phyloP scores from a whole-genome alignment of 2,797 vertebrate species.

The Garrulus glandarius region DNA sequence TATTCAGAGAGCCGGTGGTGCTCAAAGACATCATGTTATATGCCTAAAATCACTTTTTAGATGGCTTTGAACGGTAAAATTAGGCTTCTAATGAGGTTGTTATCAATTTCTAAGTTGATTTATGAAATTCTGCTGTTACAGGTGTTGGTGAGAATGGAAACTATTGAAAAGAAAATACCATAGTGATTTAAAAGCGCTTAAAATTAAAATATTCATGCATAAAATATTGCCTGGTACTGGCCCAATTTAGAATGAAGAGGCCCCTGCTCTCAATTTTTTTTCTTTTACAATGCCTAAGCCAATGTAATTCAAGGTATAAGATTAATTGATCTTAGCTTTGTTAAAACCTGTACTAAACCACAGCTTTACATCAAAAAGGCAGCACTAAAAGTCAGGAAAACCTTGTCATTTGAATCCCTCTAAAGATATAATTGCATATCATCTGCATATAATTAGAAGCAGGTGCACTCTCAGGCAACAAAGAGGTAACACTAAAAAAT shows the following conservation, averaged over 20 bases:
- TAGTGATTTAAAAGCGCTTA: background rate
- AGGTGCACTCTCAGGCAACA: constrained; percentile 8
- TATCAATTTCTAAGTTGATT: background rate
- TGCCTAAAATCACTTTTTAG: background rate
- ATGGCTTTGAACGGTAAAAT: background rate
- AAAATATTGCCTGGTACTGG: background rate
- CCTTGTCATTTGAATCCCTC: background rate
- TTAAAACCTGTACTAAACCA: background rate
- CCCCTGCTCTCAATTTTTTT: background rate
- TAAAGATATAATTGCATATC: constrained; percentile 26
- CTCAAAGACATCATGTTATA: background rate
- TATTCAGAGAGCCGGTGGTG: background rate
- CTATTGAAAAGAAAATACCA: background rate
- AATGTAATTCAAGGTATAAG: background rate
- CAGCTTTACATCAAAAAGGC: background rate
- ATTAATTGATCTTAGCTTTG: background rate
- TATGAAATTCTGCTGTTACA: background rate
- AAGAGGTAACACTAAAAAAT: background rate
- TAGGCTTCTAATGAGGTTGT: background rate
- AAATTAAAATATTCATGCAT: background rate
- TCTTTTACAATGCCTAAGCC: background rate
- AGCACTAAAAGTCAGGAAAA: constrained; percentile 6
- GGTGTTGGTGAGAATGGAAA: background rate
- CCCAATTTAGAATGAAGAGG: background rate
- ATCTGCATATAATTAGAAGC: constrained; percentile 51